Base-by-base conservation (phyloP, 2,113 vertebrate species). In the Cyprinodon tularosa region DNA sequence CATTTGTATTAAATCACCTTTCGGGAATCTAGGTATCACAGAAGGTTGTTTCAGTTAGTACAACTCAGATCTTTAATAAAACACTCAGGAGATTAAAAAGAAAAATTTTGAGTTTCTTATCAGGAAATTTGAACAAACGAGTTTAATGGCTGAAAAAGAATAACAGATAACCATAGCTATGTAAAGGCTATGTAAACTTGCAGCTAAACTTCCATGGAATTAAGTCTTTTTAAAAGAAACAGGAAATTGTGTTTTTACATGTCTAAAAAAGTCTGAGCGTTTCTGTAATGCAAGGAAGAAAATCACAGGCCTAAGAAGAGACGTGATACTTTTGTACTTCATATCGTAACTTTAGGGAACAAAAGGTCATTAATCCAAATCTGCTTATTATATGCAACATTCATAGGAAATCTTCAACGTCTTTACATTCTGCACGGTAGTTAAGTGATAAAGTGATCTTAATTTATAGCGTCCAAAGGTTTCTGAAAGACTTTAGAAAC, bases 61-160 rank as follows among this genome's bases (percentile, higher is more conserved):
- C 29, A 29, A 29, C 29, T 29, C 29, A 29, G 29, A 29, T 29
- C 29, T 29, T 29, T 29, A 29, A 29, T 29, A 29, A 29, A 29
- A 42, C 42, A 42, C n/a, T 59, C 3, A 42, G 42, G 29, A 29
- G 29, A 29, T 29, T 29, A 1, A 29, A 29, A 29, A 29, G 29
- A 29, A 29, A 29, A 71, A 77, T 44, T 7, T 22, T 15, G 45
- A 60, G 29, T 67, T 70, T 8, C 3, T 50, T 1, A 50, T 60
- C 29, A 12, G 42, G 50, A 65, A 39, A 45, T 0, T 38, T 0
- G 6, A 37, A 45, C 44, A 2, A 45, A 45, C 9, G 2, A 11
- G 60, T 22, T 45, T 64, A 0, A 74, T 60, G 60, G 69, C 50
- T 62, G 61, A 70, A 63, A 62, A 0, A 67, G 66, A 70, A 66